Base-by-base conservation (phyloP, 1,140 invertebrate genomes). In the Vanessa tameamea region DNA sequence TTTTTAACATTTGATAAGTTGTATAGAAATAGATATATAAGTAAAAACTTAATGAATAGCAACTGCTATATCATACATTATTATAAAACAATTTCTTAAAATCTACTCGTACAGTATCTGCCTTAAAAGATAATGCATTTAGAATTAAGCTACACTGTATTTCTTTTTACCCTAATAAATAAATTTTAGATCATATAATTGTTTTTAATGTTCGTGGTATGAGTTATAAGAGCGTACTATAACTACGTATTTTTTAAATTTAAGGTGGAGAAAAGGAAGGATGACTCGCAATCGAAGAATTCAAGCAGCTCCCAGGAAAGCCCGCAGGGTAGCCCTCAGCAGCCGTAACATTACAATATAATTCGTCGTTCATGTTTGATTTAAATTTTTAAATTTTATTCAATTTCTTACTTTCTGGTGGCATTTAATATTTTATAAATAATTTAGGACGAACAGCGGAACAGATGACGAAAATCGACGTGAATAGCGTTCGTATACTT, bases 231-330 rank as follows among this genome's bases (percentile, higher is more conserved):
- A 6, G 7, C 37, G 1, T 9, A 43, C 9, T 9, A 5, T 43
- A 43, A 43, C 1, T 0, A 43, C 13, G 14, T 69, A 47, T 59
- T 51, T 31, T 53, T 23, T 67, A 9, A 66, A 64, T 79, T 85
- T 71, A 64, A 92, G 90, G 81, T 89, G 14, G 89, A 92, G 76
- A 91, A 92, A 72, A 89, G 88, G 70, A 88, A 84, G 57, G 84
- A 85, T 47, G 86, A 89, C 23, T 81, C 80, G 47, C 85, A 87
- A 63, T 82, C 82, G 43, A 87, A 89, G 77, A 86, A 85, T 74
- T 88, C 89, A 1, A 82, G 81, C 76, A 89, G 85, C 73, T 87
- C 88, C 7, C 85, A 87, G 51, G 88, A 77, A 66, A 90, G 90
- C 48, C 82, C 81, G 72, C 83, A 87, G 8, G 80, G 77, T 8